Evolutionary conservation across 2,113 vertebrate genomes (phyloP), one percentile per base, ranked within the genome.

Genomic region (Hyla sarda): DNA sequence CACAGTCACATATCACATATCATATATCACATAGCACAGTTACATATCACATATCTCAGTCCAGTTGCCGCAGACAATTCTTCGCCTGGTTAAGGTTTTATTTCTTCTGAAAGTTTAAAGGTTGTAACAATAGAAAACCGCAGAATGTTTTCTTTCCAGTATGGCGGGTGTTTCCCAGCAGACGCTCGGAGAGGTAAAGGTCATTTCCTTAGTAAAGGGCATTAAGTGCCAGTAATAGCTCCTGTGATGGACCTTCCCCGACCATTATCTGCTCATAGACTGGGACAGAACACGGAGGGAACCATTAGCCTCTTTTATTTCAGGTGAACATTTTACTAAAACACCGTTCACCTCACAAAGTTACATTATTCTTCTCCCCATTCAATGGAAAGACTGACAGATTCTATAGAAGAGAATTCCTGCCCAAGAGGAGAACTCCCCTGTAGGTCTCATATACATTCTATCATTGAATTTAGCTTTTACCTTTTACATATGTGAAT

Each of bases 71-170:
- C 67, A 37, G 67, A 5, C 9, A 1, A 1, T 34, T 69, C 34
- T 34, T 7, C 62, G 9, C 65, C 21, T 16, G 32, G 32, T 37
- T 11, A 41, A 41, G 32, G 32, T 41, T 71, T 41, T 41, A 71
- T 71, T 71, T 71, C 67, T 71, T 71, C 17, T 37, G 67, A 71
- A 67, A 71, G 67, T 71, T 71, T 71, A 71, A 71, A 71, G 67
- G 67, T 71, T 71, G 34, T 71, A 71, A 71, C 67, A 41, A 71
- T 71, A 71, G 67, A 37, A 71, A 71, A 71, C 67, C 67, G 16
- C 67, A 71, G 34, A 71, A 37, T 30, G 34, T 71, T 34, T 71
- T 34, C 62, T 37, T 71, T 71, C 67, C 67, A 71, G 67, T 8
- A 37, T 41, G 9, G 1, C 0, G 67, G 67, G 67, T 37, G 67